Evolutionary conservation across 2,797 vertebrate genomes (phyloP), one percentile per base, ranked within the genome.

Genomic region (Enteromius thamalakanensis): DNA sequence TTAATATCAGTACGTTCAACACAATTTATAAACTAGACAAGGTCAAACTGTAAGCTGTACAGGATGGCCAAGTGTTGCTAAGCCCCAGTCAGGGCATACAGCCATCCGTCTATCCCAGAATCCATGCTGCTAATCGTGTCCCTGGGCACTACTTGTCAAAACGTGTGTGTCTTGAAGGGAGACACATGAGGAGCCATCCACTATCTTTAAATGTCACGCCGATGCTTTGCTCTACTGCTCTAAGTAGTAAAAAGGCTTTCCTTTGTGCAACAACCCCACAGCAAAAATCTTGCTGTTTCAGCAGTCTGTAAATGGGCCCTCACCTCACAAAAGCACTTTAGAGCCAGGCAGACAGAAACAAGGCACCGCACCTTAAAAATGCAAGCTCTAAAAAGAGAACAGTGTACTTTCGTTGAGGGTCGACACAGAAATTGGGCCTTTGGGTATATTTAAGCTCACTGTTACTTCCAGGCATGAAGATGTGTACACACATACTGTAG

Each of bases 221-320:
- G 69, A 78, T 80, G 87, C 82, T 84, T 67, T 81, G 82, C 84
- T 74, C 85, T 45, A 67, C 42, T 76, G 83, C 49, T 68, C 90
- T 84, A 82, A 90, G 89, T 85, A 90, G 91, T 93, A 94, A 83
- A 94, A 94, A 93, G 90, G 80, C 90, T 94, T 92, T 92, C 55
- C 84, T 90, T 90, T 79, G 85, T 68, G 90, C 86, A 69, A 84
- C 23, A 79, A 88, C 87, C 84, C 86, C 88, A 79, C 4, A 79
- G 76, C 75, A 80, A 88, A 93, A 93, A 26, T 26, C 26, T 91
- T 93, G 94, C 93, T 84, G 84, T 68, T 91, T 94, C 94, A 95
- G 93, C 93, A 92, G 86, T 89, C 84, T 87, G 85, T 87, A 94
- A 95, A 94, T 94, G 89, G 89, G 89, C 88, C 86, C 84, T 88